Evolutionary conservation across 30 jellyfish, hydroid and myxozoan species (phyloP).

Genomic region (Chrysaora quinquecirrha): DNA sequence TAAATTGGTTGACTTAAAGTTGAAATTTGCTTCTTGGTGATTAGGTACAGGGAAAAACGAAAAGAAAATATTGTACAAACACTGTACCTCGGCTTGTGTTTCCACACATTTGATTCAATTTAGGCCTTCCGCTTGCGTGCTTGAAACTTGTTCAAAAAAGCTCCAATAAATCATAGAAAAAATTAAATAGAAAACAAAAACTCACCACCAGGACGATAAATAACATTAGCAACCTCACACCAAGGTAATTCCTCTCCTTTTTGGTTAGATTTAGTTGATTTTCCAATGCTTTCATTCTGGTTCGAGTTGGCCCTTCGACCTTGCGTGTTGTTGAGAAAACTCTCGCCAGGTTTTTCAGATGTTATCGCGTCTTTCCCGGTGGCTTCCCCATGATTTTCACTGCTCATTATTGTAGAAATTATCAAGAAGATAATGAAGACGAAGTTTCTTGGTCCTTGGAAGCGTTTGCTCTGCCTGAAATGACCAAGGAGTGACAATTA

Average conservation of each 20-base stretch:
- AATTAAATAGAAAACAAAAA: not conserved
- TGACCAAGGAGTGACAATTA: not conserved
- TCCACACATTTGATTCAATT: no score
- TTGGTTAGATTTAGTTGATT: constrained; percentile 63
- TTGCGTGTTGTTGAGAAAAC: constrained; percentile 6
- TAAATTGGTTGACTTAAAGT: not conserved
- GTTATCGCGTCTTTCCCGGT: constrained; percentile 12
- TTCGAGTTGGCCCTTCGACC: constrained; percentile 14
- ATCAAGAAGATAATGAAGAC: not conserved
- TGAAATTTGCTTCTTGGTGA: no score
- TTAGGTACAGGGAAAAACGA: no score
- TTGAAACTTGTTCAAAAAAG: not conserved
- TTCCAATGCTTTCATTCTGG: constrained; percentile 31
- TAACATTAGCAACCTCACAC: constrained; percentile 65
- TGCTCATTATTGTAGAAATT: constrained; percentile 20
- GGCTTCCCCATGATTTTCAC: constrained; percentile 30
- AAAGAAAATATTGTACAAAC: no score
- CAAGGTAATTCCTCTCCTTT: constrained; percentile 91
- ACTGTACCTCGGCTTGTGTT: no score
- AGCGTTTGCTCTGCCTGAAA: not conserved
- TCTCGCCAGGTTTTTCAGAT: not conserved
- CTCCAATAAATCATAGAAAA: not conserved
- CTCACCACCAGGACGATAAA: constrained; percentile 90
- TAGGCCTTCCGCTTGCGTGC: not conserved
- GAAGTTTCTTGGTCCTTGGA: not conserved